Conservation (phyloP, 2,797 vertebrate genomes). For the Chaunax sp. region DNA sequence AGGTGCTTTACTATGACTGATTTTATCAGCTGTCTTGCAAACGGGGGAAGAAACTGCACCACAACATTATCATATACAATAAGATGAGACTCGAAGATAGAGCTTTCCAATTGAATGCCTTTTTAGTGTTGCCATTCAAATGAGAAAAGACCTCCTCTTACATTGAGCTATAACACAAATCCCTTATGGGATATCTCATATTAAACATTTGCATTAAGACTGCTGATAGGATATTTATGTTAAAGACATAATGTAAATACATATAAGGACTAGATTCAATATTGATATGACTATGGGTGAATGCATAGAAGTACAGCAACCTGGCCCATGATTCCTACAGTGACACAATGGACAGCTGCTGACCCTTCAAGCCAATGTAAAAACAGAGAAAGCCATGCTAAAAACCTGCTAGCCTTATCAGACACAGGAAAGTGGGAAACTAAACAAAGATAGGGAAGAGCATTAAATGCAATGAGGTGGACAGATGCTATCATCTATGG, state of each 20-base stretch:
- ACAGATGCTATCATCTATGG: constrained; percentile 50
- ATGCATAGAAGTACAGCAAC: constrained; percentile 7
- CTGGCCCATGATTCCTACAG: constrained; percentile 7
- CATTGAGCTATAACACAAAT: constrained; percentile 50
- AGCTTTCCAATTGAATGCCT: constrained; percentile 71
- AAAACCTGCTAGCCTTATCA: constrained; percentile 58
- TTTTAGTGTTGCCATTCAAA: constrained; percentile 74
- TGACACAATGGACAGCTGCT: constrained; percentile 7
- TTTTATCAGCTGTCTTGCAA: constrained; percentile 75
- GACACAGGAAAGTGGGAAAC: constrained; percentile 59
- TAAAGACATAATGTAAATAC: constrained; percentile 43
- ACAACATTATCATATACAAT: constrained; percentile 81
- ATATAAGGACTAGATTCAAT: constrained; percentile 46
- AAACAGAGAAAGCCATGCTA: constrained; percentile 34
- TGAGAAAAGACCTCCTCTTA: constrained; percentile 72
- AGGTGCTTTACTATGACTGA: constrained; percentile 73
- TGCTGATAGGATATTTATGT: constrained; percentile 57
- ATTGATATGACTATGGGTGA: constrained; percentile 11
- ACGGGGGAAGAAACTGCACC: constrained; percentile 70
- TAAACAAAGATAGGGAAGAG: constrained; percentile 64
- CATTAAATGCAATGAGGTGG: constrained; percentile 55
- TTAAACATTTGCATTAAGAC: constrained; percentile 71
- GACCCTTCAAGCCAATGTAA: constrained; percentile 12
- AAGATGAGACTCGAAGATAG: constrained; percentile 73
- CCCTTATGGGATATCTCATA: constrained; percentile 65